Evolutionary conservation across 2,888 invertebrate genomes (phyloP), one percentile per base, ranked within the genome.

Genomic region (Gastrophysa polygoni): DNA sequence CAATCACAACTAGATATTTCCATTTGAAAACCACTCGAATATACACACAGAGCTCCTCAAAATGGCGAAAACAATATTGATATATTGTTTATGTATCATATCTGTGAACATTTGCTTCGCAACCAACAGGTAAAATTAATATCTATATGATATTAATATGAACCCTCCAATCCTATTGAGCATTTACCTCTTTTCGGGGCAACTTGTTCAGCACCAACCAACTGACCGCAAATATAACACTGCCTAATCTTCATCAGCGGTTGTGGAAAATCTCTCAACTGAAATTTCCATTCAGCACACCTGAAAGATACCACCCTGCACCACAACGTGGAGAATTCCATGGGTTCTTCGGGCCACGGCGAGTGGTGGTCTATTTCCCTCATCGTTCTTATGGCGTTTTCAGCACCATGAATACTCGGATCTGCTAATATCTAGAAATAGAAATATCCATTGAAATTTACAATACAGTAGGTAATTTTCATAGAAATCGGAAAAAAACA

Each of bases 241-340:
- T 91, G 88, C 71, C 89, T 88, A 62, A 96, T 90, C 73, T 91
- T 88, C 73, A 98, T 86, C 82, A 97, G 87, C 0, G 96, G 95
- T 78, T 96, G 96, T 0, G 97, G 96, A 81, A 97, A 98, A 83
- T 99, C 98, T 5, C 98, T 85, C 67, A 99, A 84, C 75, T 92
- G 89, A 71, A 96, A 88, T 75, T 91, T 92, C 93, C 96, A 96
- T 74, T 91, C 91, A 16, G 88, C 87, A 71, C 94, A 92, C 67
- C 91, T 89, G 55, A 93, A 86, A 68, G 90, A 89, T 18, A 98
- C 88, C 52, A 89, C 89, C 7, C 98, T 89, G 73, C 96, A 95
- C 98, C 98, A 99, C 18, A 98, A 84, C 0, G 96, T 96, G 0
- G 88, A 88, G 83, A 96, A 97, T 76, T 94, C 92, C 14, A 95